phyloP scores from a whole-genome alignment of 2,113 vertebrate species.

The Rhipidura dahli region DNA sequence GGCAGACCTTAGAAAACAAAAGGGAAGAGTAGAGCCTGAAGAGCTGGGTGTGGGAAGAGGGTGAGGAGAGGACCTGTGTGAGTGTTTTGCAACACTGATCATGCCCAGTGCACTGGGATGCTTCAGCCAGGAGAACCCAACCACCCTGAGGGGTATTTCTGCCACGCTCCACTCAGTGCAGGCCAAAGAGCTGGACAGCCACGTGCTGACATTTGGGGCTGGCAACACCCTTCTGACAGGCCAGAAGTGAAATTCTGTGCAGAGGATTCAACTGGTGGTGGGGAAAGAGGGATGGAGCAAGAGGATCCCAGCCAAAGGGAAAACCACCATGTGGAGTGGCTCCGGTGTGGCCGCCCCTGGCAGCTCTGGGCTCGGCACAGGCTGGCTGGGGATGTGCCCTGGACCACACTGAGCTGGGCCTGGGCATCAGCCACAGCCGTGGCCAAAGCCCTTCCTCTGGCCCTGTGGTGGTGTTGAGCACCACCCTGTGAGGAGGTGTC shows the following conservation, averaged over 20 bases:
- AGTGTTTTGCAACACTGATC: background rate
- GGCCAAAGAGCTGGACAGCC: background rate
- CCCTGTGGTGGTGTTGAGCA: background rate
- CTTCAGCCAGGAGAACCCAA: background rate
- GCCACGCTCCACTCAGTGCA: background rate
- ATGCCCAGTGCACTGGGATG: no score
- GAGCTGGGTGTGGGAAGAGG: background rate
- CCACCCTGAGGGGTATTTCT: background rate
- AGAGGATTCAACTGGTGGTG: background rate
- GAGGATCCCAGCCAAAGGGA: background rate
- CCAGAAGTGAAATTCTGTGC: background rate
- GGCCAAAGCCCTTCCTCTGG: background rate
- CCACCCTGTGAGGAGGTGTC: background rate
- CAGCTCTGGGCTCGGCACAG: background rate
- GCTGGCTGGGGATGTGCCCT: background rate
- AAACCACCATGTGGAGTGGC: background rate
- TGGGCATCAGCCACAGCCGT: background rate
- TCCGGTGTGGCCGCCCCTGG: rapidly evolving
- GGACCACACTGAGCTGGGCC: background rate
- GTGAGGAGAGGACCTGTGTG: background rate
- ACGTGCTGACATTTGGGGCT: background rate
- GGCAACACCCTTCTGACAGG: background rate
- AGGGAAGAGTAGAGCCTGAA: background rate
- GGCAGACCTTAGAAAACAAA: background rate
- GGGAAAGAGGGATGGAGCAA: background rate